Conservation (phyloP, 2,113 vertebrate species). For the Lynx canadensis region DNA sequence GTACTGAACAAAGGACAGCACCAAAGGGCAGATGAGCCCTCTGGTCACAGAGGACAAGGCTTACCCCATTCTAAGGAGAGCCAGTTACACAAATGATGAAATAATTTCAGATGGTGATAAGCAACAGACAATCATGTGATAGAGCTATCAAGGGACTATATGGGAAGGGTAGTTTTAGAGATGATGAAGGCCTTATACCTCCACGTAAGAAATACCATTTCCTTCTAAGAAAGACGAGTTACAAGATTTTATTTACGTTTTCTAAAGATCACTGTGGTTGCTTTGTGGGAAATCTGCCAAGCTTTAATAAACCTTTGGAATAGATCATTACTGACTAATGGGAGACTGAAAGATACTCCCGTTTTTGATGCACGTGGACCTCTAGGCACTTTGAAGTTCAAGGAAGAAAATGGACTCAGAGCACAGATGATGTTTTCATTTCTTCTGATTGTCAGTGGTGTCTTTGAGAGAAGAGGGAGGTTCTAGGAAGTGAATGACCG, state of each 20-base stretch:
- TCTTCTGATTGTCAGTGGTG: not conserved
- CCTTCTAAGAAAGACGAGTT: not conserved
- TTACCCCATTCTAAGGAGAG: not conserved
- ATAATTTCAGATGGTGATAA: not conserved
- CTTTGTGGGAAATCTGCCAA: not conserved
- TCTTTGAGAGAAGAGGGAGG: constrained; percentile 5
- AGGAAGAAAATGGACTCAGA: not conserved
- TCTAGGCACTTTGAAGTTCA: not conserved
- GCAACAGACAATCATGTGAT: not conserved
- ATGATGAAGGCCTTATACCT: not conserved
- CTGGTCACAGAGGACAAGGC: not conserved
- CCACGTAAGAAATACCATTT: constrained; percentile 3
- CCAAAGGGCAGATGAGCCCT: not conserved
- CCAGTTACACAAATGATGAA: not conserved
- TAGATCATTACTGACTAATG: not conserved
- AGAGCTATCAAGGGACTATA: not conserved
- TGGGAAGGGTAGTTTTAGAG: not conserved
- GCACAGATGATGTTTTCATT: not conserved
- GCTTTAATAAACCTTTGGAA: not conserved
- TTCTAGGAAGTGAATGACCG: not conserved
- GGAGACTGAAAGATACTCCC: not conserved
- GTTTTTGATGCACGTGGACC: not conserved
- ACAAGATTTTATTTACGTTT: not conserved
- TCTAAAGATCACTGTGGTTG: not conserved
- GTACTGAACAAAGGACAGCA: not conserved